Conservation (phyloP, 2,113 vertebrate species). For the Erpornis zantholeuca region DNA sequence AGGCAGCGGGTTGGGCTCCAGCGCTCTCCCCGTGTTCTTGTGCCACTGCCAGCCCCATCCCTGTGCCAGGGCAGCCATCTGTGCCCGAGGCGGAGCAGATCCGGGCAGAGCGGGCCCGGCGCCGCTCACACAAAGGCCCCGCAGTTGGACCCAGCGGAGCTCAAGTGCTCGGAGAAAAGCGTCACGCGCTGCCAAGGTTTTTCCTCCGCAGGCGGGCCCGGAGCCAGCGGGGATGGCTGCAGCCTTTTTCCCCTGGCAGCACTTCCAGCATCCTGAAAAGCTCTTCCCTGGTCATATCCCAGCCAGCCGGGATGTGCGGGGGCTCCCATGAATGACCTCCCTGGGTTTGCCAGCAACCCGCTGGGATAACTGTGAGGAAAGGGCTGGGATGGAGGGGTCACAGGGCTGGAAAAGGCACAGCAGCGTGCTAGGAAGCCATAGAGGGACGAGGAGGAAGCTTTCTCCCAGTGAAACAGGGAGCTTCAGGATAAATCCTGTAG, state of each 20-base stretch:
- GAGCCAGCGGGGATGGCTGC: background rate
- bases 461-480: background rate
- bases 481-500: background rate
- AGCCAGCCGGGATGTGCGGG: background rate
- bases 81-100: background rate
- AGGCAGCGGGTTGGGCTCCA: background rate
- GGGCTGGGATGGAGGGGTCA: background rate
- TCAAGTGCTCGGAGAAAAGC: conserved; percentile 1
- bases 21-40: background rate
- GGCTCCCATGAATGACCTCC: fast-evolving
- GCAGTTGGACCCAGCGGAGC: background rate
- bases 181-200: background rate
- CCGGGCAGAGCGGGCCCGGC: background rate
- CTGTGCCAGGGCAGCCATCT: background rate
- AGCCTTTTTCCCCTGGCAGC: background rate
- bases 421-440: background rate
- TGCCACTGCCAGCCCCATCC: background rate
- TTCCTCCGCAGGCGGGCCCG: background rate
- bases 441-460: background rate
- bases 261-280: background rate
- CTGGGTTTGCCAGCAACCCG: background rate
- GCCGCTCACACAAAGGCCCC: background rate
- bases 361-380: background rate
- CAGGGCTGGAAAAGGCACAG: background rate
- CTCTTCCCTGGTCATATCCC: background rate